phyloP scores from a whole-genome alignment of 2,888 invertebrate species.

The Tipula vernalis region DNA sequence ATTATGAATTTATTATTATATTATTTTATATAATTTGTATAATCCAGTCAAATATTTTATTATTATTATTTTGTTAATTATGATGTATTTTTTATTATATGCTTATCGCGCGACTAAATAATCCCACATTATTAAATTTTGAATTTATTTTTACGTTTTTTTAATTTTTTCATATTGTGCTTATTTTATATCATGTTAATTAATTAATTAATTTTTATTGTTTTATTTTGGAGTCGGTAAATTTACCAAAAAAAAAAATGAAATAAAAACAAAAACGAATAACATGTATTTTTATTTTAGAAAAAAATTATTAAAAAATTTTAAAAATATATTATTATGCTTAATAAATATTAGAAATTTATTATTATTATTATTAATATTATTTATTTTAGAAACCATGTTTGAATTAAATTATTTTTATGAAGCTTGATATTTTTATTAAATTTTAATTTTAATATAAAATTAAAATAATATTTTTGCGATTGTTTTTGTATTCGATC shows the following conservation, averaged over 20 bases:
- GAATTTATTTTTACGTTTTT: background rate
- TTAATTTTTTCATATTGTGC: background rate
- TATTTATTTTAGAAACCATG: background rate
- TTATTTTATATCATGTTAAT: background rate
- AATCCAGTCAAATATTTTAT: background rate
- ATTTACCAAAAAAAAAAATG: no score
- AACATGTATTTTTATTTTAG: background rate
- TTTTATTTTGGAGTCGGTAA: background rate
- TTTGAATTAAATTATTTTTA: background rate
- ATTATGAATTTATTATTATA: background rate
- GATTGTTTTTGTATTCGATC: background rate
- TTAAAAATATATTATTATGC: background rate
- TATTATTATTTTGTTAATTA: background rate
- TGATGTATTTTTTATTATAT: background rate
- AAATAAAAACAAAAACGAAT: background rate
- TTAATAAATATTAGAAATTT: background rate
- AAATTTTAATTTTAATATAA: slow-evolving; percentile 4
- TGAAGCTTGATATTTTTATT: background rate
- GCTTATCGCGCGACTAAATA: background rate
- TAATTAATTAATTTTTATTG: background rate
- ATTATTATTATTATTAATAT: background rate
- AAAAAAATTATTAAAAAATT: background rate
- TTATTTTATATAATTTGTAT: background rate
- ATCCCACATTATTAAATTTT: background rate
- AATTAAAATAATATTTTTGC: background rate